Evolutionary conservation across 2,113 vertebrate genomes (phyloP), one percentile per base, ranked within the genome.

Genomic region (Phylloscopus whistleri): DNA sequence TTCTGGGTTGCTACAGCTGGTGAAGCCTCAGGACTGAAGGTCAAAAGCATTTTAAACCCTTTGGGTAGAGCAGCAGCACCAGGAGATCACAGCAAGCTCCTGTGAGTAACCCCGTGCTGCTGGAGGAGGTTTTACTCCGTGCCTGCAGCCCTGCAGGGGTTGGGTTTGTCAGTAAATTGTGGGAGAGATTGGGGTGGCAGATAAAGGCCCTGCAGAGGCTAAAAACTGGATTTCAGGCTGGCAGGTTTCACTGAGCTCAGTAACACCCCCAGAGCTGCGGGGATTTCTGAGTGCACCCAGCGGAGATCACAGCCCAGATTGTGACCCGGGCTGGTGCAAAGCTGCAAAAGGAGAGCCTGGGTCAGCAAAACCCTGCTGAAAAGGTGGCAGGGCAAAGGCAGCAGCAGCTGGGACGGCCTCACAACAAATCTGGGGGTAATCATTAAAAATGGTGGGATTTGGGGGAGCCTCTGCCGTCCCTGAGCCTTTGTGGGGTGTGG

Each of bases 381-480:
- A 53, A 53, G 1, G 1, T 3, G 13, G 12, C 12, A 8, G 23
- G 0, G 6, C 59, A 5, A 17, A 46, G 26, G 3, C 2, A 16
- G 16, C 26, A 18, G 35, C 63, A 8, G 58, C 4, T 10, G 41
- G 22, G 33, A 21, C 0, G 0, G 64, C 30, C 24, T 5, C 28
- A 0, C 5, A 0, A 1, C 0, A 0, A 6, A 76, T 55, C 3
- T 3, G 24, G 41, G 52, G n/a, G 48, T 18, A 15, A 7, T 33
- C 30, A 1, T 4, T 12, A 2, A 3, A 37, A 63, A 37, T 4
- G 4, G 0, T 0, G 11, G 5, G n/a, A 0, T 63, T 7, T 24
- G 33, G 37, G 37, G 14, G 2, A 35, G 43, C 12, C 39, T 80
- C 43, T 28, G 4, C 4, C 44, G 2, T 1, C 30, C 35, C 39